phyloP scores from a whole-genome alignment of 37 sponge, comb jelly and placozoan species.

The Bolinopsis microptera region DNA sequence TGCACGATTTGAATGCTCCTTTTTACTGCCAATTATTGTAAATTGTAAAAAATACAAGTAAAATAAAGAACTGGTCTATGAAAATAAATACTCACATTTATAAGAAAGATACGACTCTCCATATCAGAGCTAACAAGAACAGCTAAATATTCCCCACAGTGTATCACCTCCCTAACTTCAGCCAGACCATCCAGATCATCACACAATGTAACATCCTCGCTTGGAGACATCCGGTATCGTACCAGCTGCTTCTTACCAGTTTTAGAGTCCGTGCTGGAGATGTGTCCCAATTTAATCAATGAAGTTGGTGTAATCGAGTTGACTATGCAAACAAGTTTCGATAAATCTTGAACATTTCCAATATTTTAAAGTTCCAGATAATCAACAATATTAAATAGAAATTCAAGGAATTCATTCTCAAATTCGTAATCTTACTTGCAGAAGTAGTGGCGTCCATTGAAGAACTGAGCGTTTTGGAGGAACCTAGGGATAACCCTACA shows the following conservation, averaged over 20 bases:
- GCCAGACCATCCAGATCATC: neutral
- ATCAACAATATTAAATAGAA: too few relatives aligned
- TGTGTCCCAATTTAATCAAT: neutral
- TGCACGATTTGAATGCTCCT: too few relatives aligned
- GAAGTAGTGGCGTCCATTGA: neutral
- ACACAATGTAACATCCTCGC: neutral
- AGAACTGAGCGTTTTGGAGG: neutral
- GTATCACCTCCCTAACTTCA: neutral
- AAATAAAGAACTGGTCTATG: too few relatives aligned
- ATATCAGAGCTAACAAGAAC: neutral
- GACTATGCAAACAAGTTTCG: neutral
- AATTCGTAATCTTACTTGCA: conserved; percentile 50
- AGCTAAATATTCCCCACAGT: neutral
- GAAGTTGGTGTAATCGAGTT: neutral
- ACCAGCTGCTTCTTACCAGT: neutral
- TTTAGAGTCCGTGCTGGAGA: neutral
- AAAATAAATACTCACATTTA: neutral
- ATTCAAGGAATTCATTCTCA: too few relatives aligned
- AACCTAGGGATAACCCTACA: neutral
- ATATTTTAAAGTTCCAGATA: too few relatives aligned
- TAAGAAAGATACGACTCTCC: neutral
- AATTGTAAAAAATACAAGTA: too few relatives aligned
- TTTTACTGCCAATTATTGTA: too few relatives aligned
- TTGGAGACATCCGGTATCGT: neutral
- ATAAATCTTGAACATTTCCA: too few relatives aligned